These are phyloP conservation scores for Chlamydotis undulata DNA, from an alignment of 2,113 vertebrate species.

Conservation along the genomic window DNA sequence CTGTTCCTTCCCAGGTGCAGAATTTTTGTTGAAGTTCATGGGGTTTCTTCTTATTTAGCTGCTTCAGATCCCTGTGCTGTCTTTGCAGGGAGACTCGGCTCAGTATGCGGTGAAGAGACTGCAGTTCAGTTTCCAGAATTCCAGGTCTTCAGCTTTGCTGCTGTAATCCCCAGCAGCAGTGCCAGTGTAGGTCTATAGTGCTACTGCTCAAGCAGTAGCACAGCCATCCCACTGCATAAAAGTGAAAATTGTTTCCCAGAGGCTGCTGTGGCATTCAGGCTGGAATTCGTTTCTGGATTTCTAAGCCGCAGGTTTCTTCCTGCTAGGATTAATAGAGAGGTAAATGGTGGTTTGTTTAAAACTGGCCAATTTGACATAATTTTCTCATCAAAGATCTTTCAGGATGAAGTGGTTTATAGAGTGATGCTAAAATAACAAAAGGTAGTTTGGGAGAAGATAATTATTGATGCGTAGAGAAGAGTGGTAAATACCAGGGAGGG, in stretches of 20 bases:
- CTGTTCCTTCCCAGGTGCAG: not conserved
- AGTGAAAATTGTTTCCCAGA: not conserved
- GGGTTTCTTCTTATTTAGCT: not conserved
- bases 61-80: not conserved
- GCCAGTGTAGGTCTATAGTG: accelerated
- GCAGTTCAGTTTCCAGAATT: not conserved
- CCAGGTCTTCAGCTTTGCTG: not conserved
- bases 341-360: not conserved
- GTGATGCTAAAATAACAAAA: not conserved
- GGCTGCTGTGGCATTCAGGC: accelerated
- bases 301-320: not conserved
- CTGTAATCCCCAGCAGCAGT: not conserved
- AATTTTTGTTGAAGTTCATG: not conserved
- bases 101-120: not conserved
- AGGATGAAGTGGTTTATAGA: not conserved
- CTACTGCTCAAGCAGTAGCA: not conserved
- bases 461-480: not conserved
- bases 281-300: not conserved
- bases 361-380: not conserved
- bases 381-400: not conserved
- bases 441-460: not conserved
- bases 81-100: not conserved
- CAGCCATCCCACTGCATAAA: accelerated
- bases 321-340: not conserved
- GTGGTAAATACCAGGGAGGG: not conserved